phyloP scores from a whole-genome alignment of 2,113 vertebrate species.

The Pteruthius melanotis region DNA sequence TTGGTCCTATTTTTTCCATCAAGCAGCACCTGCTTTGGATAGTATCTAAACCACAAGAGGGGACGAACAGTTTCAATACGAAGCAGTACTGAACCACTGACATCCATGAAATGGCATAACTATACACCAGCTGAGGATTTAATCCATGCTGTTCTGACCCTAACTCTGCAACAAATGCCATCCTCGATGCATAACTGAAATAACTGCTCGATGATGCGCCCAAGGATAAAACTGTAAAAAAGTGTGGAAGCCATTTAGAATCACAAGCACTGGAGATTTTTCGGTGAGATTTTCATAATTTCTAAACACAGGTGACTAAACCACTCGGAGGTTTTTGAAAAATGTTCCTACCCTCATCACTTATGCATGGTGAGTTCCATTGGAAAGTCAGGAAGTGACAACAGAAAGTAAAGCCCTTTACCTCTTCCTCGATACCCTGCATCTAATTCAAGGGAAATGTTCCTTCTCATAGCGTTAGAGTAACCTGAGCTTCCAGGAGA shows the following conservation, averaged over 20 bases:
- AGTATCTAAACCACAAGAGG: background rate
- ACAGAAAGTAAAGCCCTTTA: background rate
- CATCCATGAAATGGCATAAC: background rate
- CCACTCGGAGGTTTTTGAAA: background rate
- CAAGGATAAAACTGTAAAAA: background rate
- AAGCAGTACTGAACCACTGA: background rate
- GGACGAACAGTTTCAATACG: background rate
- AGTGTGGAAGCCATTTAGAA: background rate
- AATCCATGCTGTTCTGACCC: background rate
- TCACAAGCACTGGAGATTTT: background rate
- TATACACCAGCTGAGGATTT: background rate
- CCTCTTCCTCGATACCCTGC: background rate
- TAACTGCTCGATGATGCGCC: background rate
- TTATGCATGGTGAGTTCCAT: fast-evolving
- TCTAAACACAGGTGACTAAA: background rate
- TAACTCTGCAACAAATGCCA: background rate
- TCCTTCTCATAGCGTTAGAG: background rate
- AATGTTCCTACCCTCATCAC: background rate
- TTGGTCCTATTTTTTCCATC: background rate
- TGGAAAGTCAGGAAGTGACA: background rate
- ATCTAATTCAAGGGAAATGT: background rate
- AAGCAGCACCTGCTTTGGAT: background rate
- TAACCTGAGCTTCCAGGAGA: background rate
- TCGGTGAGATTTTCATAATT: background rate
- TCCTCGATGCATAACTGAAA: background rate